phyloP scores from a whole-genome alignment of 2,888 invertebrate genomes.

The Ichneumoninae sp. region DNA sequence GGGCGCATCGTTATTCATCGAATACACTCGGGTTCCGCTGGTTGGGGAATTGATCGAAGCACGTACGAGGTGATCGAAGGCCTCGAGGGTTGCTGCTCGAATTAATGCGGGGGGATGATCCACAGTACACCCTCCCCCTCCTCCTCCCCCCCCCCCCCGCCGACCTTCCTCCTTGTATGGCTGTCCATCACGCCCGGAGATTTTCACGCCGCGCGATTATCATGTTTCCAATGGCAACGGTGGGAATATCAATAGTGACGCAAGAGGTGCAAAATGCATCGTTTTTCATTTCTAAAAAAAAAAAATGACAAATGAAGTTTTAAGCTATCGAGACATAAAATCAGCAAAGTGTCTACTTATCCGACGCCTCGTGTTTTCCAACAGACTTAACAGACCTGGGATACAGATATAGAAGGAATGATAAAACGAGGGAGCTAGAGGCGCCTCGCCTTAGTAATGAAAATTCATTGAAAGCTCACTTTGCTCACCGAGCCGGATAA shows the following conservation, averaged over 20 bases:
- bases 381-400: neutral
- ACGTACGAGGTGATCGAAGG: slow-evolving; percentile 50
- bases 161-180: neutral
- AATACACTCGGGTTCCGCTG: slow-evolving; percentile 23
- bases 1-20: slow-evolving; percentile 39
- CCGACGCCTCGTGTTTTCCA: neutral
- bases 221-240: slow-evolving; percentile 9
- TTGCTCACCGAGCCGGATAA: slow-evolving; percentile 53
- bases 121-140: neutral
- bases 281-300: neutral
- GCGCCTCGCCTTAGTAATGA: slow-evolving; percentile 15
- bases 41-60: slow-evolving; percentile 61
- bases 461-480: slow-evolving; percentile 58
- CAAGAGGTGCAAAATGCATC: neutral
- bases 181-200: slow-evolving; percentile 1
- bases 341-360: neutral
- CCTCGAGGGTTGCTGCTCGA: slow-evolving; percentile 51
- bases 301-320: neutral
- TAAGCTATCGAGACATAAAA: slow-evolving; percentile 4
- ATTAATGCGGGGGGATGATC: slow-evolving; percentile 41
- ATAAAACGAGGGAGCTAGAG: neutral
- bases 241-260: neutral
- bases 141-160: no score
- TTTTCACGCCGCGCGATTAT: neutral
- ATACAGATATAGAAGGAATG: neutral